phyloP scores from a whole-genome alignment of 2,113 vertebrate genomes.

The Hemichromis elongatus region DNA sequence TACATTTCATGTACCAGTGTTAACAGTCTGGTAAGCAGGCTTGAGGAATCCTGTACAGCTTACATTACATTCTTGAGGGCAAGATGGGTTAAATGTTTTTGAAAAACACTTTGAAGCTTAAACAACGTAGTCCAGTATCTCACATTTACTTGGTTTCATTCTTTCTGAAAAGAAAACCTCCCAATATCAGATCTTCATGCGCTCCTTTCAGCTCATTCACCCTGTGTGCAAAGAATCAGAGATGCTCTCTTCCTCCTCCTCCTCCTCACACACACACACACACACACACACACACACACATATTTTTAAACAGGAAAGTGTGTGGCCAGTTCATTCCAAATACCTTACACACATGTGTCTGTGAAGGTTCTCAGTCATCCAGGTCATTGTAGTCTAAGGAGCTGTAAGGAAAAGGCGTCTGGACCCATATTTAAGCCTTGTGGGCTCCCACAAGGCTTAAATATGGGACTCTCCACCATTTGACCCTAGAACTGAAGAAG shows the following conservation, averaged over 20 bases:
- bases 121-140: neutral
- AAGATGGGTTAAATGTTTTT: accelerated
- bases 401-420: too few species aligned
- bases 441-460: too few species aligned
- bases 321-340: neutral
- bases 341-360: neutral
- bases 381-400: too few species aligned
- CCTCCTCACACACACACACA: neutral
- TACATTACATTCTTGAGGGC: neutral
- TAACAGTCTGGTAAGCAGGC: neutral
- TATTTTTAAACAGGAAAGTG: neutral
- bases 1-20: neutral
- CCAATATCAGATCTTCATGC: accelerated
- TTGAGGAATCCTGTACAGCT: neutral
- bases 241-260: too few species aligned
- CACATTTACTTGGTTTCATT: neutral
- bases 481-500: too few species aligned
- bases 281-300: neutral
- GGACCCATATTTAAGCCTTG: too few species aligned
- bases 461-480: too few species aligned
- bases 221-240: neutral
- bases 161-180: neutral
- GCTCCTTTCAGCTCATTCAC: neutral
- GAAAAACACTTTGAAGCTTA: neutral
- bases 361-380: too few species aligned